Percentiles rank a stretch among this genome's conserved stretches.
These are phyloP conservation scores for Isaurus tuberculatus DNA, from an alignment of 92 coral and sea anemone species.

Conservation along the genomic window DNA sequence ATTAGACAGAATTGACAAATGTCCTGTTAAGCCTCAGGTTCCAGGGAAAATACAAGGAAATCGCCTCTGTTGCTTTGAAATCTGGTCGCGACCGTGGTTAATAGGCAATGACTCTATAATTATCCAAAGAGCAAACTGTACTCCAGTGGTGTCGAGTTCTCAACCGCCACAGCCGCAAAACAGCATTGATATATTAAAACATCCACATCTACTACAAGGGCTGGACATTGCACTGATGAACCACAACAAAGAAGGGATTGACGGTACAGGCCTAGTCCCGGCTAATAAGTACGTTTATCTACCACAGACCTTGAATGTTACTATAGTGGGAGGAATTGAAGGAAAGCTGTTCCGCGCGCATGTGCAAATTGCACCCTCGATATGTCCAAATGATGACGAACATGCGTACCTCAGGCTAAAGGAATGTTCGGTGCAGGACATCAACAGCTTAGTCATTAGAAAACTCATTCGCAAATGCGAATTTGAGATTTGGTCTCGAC, in stretches of 20 bases:
- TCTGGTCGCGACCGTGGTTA: conserved; percentile 47
- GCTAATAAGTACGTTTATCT: conserved; percentile 37
- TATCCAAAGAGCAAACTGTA: conserved; percentile 21
- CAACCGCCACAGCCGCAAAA: background rate
- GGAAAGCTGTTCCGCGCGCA: conserved; percentile 24
- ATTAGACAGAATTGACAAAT: conserved; percentile 4
- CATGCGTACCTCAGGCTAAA: conserved; percentile 22
- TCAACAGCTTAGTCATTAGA: conserved; percentile 1
- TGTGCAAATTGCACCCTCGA: conserved; percentile 46
- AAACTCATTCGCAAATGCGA: conserved; percentile 38
- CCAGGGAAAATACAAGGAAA: background rate
- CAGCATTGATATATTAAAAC: conserved; percentile 1
- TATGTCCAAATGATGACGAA: conserved; percentile 41
- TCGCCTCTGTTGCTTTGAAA: conserved; percentile 15
- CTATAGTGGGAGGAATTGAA: conserved; percentile 12
- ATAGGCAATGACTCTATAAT: conserved; percentile 13
- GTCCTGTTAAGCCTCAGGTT: conserved; percentile 17
- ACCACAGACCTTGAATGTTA: conserved; percentile 19
- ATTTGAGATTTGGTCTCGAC: conserved; percentile 42
- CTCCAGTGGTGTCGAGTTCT: background rate
- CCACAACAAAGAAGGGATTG: conserved; percentile 28
- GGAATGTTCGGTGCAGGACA: conserved; percentile 42
- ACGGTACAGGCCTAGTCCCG: conserved; percentile 42
- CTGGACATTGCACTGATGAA: conserved; percentile 33
- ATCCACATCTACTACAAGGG: conserved; percentile 30